phyloP scores from a whole-genome alignment of 2,797 vertebrate species.

The Anas acuta region DNA sequence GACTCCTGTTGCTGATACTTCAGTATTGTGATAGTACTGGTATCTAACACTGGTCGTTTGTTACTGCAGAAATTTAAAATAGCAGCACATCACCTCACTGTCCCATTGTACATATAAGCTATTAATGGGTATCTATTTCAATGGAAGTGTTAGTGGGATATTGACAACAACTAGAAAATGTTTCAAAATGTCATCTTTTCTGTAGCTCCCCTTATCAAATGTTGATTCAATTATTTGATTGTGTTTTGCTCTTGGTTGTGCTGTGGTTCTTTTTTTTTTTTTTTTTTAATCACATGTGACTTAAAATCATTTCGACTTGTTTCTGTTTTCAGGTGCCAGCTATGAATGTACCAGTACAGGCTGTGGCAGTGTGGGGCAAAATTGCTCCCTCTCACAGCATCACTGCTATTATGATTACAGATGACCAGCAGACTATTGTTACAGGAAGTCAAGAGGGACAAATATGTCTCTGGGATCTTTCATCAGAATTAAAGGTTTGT shows the following conservation, averaged over 20 bases:
- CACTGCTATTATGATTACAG: constrained; percentile 81
- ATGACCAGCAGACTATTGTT: constrained; percentile 82
- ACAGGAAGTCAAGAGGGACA: constrained; percentile 84
- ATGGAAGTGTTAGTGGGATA: not conserved
- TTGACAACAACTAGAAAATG: not conserved
- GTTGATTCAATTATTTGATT: not conserved
- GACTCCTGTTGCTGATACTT: not conserved
- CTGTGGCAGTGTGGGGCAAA: constrained; percentile 78
- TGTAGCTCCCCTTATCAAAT: not conserved
- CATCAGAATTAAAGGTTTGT: constrained; percentile 79
- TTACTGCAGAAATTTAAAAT: not conserved
- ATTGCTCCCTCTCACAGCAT: constrained; percentile 81
- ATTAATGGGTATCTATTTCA: not conserved
- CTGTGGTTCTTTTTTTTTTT: too few species aligned
- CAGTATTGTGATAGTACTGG: not conserved
- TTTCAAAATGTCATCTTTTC: not conserved
- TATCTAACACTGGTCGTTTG: not conserved
- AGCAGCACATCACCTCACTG: not conserved
- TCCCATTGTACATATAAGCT: not conserved
- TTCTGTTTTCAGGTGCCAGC: constrained; percentile 42
- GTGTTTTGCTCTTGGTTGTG: not conserved
- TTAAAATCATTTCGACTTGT: not conserved
- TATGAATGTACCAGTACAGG: constrained; percentile 68
- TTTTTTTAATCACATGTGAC: not conserved
- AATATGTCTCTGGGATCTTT: constrained; percentile 83